Base-by-base conservation (phyloP, 2,113 vertebrate genomes). In the Penelope pileata region DNA sequence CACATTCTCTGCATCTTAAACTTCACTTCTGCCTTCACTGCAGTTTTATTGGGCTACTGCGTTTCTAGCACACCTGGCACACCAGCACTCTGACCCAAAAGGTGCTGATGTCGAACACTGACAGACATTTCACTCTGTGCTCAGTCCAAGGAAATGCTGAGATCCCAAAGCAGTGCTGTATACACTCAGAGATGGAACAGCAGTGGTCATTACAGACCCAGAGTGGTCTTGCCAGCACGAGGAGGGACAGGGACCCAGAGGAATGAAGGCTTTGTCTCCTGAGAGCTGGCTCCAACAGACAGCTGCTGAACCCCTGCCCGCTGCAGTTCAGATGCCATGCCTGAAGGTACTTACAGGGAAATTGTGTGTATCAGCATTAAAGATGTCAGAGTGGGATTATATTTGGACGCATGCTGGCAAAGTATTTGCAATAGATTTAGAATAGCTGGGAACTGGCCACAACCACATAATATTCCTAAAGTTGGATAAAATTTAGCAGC, bases 401-500 rank as follows among this genome's bases (percentile, higher is more conserved):
- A 68, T 45, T 86, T 84, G 76, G 91, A 96, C 69, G 72, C 83
- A 84, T 45, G 92, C 81, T 94, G 92, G 74, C 77, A 86, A 88
- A 94, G 73, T 78, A 96, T 94, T 94, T 93, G 85, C 73, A 78
- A 45, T 64, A 88, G 76, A 64, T 90, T 86, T 64, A 78, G 73
- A 96, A 88, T 68, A 90, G 90, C 53, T 95, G 90, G 79, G 66
- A 32, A 75, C 23, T 66, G 38, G 85, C 90, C 91, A 93, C 90
- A 67, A 75, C 40, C 60, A 32, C 56, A 81, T 59, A 88, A 80
- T 94, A 88, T 75, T 95, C 79, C 85, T 93, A 36, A 91, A 94
- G 87, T 19, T 90, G 92, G 86, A 86, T 90, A 88, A 83, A 91
- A 94, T 93, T 88, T 90, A 90, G 70, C 91, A 84, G 72, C 87